Conservation (phyloP, 1,140 invertebrate genomes). For the Drosophila ercepeae region DNA sequence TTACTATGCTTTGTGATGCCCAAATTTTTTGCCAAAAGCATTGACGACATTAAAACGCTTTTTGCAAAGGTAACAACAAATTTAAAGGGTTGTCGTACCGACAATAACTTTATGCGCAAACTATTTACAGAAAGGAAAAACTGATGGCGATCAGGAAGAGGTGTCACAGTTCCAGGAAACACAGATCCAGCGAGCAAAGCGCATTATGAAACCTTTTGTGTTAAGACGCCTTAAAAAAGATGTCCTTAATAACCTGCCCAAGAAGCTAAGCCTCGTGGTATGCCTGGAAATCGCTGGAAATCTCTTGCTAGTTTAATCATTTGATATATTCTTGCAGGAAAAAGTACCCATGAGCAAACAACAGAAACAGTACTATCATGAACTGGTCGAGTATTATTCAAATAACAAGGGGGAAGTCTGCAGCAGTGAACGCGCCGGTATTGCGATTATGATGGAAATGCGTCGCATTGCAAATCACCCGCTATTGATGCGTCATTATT, state of each 20-base stretch:
- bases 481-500: constrained; percentile 91
- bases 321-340: constrained; percentile 63
- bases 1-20: constrained; percentile 98
- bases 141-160: constrained; percentile 85
- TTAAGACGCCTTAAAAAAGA: constrained; percentile 94
- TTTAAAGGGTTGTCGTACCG: not conserved
- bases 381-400: constrained; percentile 90
- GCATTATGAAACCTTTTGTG: constrained; percentile 98
- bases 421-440: constrained; percentile 86
- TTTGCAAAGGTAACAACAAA: constrained; percentile 87
- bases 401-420: constrained; percentile 86
- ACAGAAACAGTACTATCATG: constrained; percentile 90
- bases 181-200: constrained; percentile 95
- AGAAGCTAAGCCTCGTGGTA: constrained; percentile 90
- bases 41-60: constrained; percentile 93
- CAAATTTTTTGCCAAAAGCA: constrained; percentile 94
- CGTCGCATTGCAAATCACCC: constrained; percentile 96
- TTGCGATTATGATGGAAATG: constrained; percentile 94
- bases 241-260: constrained; percentile 92
- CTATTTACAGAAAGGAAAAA: constrained; percentile 76
- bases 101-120: not conserved
- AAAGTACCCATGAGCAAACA: constrained; percentile 87
- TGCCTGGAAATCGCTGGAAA: constrained; percentile 20
- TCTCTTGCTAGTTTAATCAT: no score
- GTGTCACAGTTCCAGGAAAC: constrained; percentile 93